Evolutionary conservation across 1,140 invertebrate species (phyloP).

Genomic region (Lethocerus indicus): DNA sequence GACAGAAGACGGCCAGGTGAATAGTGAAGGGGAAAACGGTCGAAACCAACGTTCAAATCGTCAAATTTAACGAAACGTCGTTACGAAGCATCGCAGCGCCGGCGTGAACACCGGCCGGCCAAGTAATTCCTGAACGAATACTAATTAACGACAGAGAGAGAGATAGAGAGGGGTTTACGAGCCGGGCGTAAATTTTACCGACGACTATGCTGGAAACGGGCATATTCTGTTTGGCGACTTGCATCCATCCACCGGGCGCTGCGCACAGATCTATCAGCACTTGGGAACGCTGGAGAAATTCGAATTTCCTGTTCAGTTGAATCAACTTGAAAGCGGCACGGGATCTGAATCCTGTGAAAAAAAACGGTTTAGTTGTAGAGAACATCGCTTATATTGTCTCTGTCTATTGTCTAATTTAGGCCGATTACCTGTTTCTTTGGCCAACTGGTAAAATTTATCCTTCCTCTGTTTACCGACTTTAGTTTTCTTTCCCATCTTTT

Average conservation of each 20-base stretch:
- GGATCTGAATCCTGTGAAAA: slow-evolving; percentile 75
- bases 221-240: slow-evolving; percentile 98
- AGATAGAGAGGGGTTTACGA: too few relatives aligned
- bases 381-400: not conserved
- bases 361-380: not conserved
- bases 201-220: slow-evolving; percentile 90
- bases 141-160: too few relatives aligned
- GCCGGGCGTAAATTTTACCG: slow-evolving; percentile 32
- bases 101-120: too few relatives aligned
- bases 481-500: slow-evolving; percentile 80
- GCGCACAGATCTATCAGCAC: slow-evolving; percentile 97
- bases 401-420: not conserved
- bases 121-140: too few relatives aligned
- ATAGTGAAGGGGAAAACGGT: too few relatives aligned
- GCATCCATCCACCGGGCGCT: slow-evolving; percentile 99
- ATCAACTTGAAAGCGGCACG: slow-evolving; percentile 97
- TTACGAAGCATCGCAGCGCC: too few relatives aligned
- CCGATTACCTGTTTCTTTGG: slow-evolving; percentile 86
- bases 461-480: slow-evolving; percentile 96
- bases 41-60: too few relatives aligned
- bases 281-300: slow-evolving; percentile 89
- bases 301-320: slow-evolving; percentile 93
- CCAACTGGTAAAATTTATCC: slow-evolving; percentile 97
- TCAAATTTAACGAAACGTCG: too few relatives aligned
- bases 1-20: too few relatives aligned